Conservation (phyloP, 2,888 invertebrate genomes). For the Sepioteuthis lessoniana region DNA sequence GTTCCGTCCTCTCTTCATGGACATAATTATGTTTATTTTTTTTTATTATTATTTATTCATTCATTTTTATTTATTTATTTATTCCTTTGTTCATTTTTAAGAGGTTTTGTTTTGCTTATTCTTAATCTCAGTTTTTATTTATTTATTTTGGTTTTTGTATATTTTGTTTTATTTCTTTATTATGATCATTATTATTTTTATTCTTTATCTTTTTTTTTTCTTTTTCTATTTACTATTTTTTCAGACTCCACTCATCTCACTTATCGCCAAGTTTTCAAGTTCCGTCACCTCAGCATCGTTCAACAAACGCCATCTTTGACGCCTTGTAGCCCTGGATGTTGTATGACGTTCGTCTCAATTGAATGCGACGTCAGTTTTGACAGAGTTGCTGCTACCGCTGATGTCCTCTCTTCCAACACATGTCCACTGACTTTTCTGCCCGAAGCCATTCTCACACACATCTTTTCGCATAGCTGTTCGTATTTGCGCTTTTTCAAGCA, state of each 20-base stretch:
- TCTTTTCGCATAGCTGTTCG: neutral
- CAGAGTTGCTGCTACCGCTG: neutral
- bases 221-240: neutral
- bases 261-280: conserved; percentile 33
- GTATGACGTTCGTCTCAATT: conserved; percentile 16
- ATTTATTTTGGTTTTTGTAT: too few species aligned
- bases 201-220: neutral
- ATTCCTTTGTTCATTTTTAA: too few species aligned
- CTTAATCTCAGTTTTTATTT: too few species aligned
- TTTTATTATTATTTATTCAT: neutral
- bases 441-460: neutral
- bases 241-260: neutral
- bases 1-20: too few species aligned
- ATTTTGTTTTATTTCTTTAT: neutral
- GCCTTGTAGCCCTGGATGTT: neutral
- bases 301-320: conserved; percentile 33
- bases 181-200: neutral
- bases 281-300: conserved; percentile 11
- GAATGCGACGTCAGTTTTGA: conserved; percentile 11
- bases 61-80: too few species aligned
- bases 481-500: neutral
- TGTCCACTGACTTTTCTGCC: conserved; percentile 33
- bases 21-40: neutral
- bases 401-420: conserved; percentile 13
- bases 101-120: too few species aligned